Evolutionary conservation across 2,888 invertebrate species (phyloP).

Genomic region (Drosophila paranaensis): DNA sequence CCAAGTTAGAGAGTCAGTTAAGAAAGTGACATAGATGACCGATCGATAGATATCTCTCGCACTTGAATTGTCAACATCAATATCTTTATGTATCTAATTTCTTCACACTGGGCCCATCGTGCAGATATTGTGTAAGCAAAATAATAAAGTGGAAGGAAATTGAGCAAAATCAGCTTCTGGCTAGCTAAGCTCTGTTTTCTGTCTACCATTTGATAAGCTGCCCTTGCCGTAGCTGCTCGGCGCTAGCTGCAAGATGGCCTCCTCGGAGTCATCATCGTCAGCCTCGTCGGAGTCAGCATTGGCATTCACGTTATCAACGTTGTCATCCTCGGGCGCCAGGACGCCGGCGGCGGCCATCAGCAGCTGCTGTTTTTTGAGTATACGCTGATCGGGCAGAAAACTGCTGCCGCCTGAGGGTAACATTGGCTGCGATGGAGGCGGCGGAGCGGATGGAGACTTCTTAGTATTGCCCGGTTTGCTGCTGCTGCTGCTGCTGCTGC

Average conservation of each 20-base stretch:
- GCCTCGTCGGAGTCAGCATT: not conserved
- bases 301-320: conserved; percentile 10
- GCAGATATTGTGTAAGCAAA: no score
- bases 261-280: conserved; percentile 32
- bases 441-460: conserved; percentile 79
- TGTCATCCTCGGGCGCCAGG: conserved; percentile 41
- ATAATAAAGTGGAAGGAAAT: not conserved
- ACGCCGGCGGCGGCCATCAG: conserved; percentile 77
- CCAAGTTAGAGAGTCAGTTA: no score
- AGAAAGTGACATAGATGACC: no score
- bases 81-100: no score
- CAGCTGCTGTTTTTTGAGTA: conserved; percentile 81
- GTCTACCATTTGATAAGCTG: conserved; percentile 49
- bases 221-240: conserved; percentile 40
- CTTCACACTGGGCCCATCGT: no score
- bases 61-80: no score
- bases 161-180: not conserved
- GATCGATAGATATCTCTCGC: no score
- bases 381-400: conserved; percentile 79
- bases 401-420: conserved; percentile 67
- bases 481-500: conserved; percentile 46
- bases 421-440: conserved; percentile 65
- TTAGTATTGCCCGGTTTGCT: conserved; percentile 84
- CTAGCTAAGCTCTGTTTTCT: not conserved
- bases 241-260: conserved; percentile 35